Evolutionary conservation across 2,797 vertebrate species (phyloP).

Genomic region (Amphiprion clarkii): DNA sequence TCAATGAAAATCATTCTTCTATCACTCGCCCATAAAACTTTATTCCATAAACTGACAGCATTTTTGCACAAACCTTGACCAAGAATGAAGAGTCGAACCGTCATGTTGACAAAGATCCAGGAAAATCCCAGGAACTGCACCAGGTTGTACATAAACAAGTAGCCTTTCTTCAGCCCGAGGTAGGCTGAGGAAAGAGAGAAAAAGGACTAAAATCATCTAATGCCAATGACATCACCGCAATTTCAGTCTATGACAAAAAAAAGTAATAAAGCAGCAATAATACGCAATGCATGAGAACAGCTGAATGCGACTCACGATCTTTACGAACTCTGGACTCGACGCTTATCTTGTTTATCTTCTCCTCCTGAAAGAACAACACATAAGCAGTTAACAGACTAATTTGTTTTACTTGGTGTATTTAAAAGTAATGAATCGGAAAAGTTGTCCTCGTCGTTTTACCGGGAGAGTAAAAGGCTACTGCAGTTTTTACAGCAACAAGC

Average conservation of each 20-base stretch:
- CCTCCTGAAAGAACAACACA: constrained; percentile 80
- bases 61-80: constrained; percentile 87
- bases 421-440: too few species aligned
- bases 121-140: constrained; percentile 97
- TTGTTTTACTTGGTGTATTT: too few species aligned
- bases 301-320: constrained; percentile 90
- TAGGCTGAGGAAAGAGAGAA: constrained; percentile 70
- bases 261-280: not conserved
- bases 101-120: constrained; percentile 97
- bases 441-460: too few species aligned
- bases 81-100: constrained; percentile 92
- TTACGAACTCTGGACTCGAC: constrained; percentile 91
- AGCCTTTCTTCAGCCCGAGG: constrained; percentile 91
- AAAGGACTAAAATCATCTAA: not conserved
- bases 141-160: constrained; percentile 95
- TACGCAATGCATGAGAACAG: not conserved
- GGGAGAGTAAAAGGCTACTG: too few species aligned
- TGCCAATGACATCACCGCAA: not conserved
- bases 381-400: too few species aligned
- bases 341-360: constrained; percentile 90
- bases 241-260: not conserved
- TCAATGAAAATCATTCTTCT: too few species aligned
- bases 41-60: not conserved
- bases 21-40: not conserved
- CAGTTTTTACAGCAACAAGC: too few species aligned